Conservation (phyloP, 2,888 invertebrate species). For the Abrostola triplasia region DNA sequence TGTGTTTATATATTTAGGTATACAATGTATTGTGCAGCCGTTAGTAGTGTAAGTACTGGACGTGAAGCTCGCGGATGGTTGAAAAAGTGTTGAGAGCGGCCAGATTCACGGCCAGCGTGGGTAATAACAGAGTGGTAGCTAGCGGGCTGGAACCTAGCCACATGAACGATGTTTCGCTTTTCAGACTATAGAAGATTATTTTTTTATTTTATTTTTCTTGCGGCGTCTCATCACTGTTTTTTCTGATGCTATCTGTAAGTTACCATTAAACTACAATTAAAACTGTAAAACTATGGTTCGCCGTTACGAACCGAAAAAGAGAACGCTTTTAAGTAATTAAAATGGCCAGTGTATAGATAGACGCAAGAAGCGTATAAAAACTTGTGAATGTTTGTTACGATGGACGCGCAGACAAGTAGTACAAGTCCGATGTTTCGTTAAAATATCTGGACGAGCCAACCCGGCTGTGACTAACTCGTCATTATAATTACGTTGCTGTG, state of each 20-base stretch:
- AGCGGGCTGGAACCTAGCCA: conserved; percentile 43
- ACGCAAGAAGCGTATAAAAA: conserved; percentile 66
- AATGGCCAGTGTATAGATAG: conserved; percentile 57
- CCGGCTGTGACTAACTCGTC: conserved; percentile 39
- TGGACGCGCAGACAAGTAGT: conserved; percentile 45
- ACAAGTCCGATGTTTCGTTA: conserved; percentile 42
- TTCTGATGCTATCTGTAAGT: conserved; percentile 56
- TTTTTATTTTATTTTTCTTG: conserved; percentile 31
- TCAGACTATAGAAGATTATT: conserved; percentile 36
- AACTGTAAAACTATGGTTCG: conserved; percentile 66
- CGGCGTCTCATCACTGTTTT: conserved; percentile 49
- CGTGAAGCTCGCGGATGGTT: background rate
- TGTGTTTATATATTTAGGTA: conserved; percentile 40
- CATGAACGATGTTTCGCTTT: conserved; percentile 29
- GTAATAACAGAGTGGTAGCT: conserved; percentile 43
- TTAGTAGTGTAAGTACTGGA: background rate
- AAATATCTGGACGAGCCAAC: conserved; percentile 27
- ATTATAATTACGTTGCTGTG: conserved; percentile 39
- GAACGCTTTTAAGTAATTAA: conserved; percentile 70
- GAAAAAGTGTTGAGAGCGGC: conserved; percentile 18
- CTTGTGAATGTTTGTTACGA: conserved; percentile 56
- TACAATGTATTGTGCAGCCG: conserved; percentile 24
- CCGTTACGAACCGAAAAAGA: conserved; percentile 75
- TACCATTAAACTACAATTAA: conserved; percentile 61
- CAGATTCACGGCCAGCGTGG: conserved; percentile 32